Evolutionary conservation across 1,140 invertebrate species (phyloP), one percentile per base, ranked within the genome.

Genomic region (Eriocheir sinensis): DNA sequence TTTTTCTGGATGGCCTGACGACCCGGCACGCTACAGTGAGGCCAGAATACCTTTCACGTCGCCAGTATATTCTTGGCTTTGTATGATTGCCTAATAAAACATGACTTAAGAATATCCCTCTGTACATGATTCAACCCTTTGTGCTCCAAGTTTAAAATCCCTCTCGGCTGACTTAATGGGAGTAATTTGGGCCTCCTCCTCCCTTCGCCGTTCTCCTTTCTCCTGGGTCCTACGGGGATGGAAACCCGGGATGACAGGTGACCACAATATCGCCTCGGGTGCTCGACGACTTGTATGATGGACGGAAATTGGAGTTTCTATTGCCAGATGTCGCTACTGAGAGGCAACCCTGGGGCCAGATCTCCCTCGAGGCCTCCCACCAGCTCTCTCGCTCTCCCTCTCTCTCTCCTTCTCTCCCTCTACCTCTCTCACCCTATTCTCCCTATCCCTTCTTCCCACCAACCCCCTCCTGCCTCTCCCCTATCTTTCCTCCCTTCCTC

Each of bases 241-340:
- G 60, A 72, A 72, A 72, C 60, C 60, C 27, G n/a, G 60, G 60
- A 72, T 72, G 60, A 72, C 60, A 72, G 60, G 60, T 72, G 60
- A 72, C 60, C 60, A 72, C 60, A 72, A 72, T 72, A 72, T 72
- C 60, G 60, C 60, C 60, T 72, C 21, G 60, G n/a, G 60, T 72
- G 60, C 9, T 72, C 60, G 17, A 72, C 60, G 60, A 72, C 60
- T 72, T 72, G 60, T 72, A 72, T 72, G 60, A 72, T 72, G 60
- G 60, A 72, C 60, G 60, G 60, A 72, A 72, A 72, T 72, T 72
- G 60, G 60, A 72, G 60, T 72, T 72, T 72, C 60, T 72, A 72
- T 72, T 72, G 60, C 60, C 60, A 72, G 60, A 72, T 72, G 60
- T 72, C 60, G 60, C 60, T 72, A 72, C 60, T 72, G 60, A 72